These are phyloP conservation scores for Cephonodes hylas DNA, from an alignment of 2,888 invertebrate genomes.

Conservation along the genomic window DNA sequence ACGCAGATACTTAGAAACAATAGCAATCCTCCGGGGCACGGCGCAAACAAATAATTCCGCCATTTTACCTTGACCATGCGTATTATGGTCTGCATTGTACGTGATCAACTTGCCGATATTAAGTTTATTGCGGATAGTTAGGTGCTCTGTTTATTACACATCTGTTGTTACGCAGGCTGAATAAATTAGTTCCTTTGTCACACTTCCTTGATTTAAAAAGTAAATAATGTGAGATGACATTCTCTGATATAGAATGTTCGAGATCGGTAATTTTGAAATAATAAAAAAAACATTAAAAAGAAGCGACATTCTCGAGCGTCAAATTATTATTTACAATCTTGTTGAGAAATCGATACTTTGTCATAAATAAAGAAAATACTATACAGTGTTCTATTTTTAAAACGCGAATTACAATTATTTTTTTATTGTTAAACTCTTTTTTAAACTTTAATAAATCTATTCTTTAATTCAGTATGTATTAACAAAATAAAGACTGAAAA, in stretches of 20 bases:
- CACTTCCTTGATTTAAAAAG: background rate
- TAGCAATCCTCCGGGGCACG: background rate
- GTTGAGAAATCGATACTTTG: too few relatives aligned
- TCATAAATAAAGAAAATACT: too few relatives aligned
- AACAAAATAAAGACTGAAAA: too few relatives aligned
- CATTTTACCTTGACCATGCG: constrained; percentile 2
- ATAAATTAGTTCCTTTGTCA: background rate
- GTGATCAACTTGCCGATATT: constrained; percentile 5
- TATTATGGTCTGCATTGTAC: constrained; percentile 8
- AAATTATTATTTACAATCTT: too few relatives aligned
- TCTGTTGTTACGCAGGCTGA: background rate
- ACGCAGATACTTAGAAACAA: background rate
- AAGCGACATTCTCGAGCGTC: background rate
- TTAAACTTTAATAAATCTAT: too few relatives aligned
- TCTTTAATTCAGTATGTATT: too few relatives aligned
- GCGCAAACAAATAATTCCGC: constrained; percentile 7
- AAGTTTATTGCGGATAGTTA: constrained; percentile 1
- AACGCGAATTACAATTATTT: too few relatives aligned
- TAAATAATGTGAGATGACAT: background rate
- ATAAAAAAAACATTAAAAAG: background rate
- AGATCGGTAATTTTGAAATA: background rate
- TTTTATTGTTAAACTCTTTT: too few relatives aligned
- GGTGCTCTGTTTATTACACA: background rate
- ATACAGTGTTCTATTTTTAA: too few relatives aligned
- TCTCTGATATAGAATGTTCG: background rate